Conservation (phyloP, 2,888 invertebrate species). For the Apantesis nais region DNA sequence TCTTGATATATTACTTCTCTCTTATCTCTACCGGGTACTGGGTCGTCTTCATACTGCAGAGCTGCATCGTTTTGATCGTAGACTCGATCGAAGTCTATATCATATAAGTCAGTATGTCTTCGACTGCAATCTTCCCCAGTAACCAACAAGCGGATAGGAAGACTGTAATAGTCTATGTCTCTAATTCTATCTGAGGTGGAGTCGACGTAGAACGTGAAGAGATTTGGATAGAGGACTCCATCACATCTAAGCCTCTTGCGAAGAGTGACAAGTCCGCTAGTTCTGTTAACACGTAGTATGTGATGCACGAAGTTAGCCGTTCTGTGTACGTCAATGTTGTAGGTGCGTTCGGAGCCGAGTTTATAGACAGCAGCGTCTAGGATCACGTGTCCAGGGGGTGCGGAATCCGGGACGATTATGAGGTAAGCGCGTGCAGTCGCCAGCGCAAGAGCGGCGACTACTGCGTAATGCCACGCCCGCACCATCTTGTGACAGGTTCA, state of each 20-base stretch:
- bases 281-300: conserved; percentile 90
- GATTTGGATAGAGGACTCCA: conserved; percentile 92
- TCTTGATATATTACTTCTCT: conserved; percentile 68
- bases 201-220: conserved; percentile 94
- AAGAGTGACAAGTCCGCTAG: conserved; percentile 90
- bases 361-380: conserved; percentile 93
- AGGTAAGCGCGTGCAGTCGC: conserved; percentile 79
- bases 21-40: conserved; percentile 71
- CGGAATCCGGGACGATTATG: conserved; percentile 85
- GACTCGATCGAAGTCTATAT: conserved; percentile 85
- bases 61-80: conserved; percentile 83
- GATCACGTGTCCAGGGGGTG: conserved; percentile 88
- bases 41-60: conserved; percentile 76
- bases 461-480: conserved; percentile 64
- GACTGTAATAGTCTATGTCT: conserved; percentile 93
- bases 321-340: conserved; percentile 92
- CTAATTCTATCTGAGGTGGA: conserved; percentile 92
- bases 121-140: conserved; percentile 89
- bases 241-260: conserved; percentile 91
- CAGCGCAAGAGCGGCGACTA: conserved; percentile 63
- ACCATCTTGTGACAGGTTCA: conserved; percentile 65
- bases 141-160: conserved; percentile 91
- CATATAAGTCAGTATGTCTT: conserved; percentile 86
- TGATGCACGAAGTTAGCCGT: conserved; percentile 93
- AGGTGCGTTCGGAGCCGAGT: conserved; percentile 91